Conservation (phyloP, 2,797 vertebrate genomes). For the Megaceryle alcyon region DNA sequence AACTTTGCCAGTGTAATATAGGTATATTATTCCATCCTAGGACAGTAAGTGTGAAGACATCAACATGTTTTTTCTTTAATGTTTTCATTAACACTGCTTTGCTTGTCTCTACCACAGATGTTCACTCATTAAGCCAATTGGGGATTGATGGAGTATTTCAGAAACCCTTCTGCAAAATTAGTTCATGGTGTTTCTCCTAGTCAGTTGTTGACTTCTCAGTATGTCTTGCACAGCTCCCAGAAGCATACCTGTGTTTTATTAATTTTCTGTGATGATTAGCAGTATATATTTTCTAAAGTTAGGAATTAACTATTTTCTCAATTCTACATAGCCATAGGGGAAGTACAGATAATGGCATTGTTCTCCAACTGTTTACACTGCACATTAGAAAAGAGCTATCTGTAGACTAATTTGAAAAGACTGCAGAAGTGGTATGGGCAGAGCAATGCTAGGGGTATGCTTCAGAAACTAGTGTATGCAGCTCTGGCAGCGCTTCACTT, state of each 20-base stretch:
- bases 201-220: background rate
- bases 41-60: background rate
- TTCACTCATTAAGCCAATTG: background rate
- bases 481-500: background rate
- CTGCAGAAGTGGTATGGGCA: background rate
- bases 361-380: background rate
- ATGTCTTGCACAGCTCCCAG: background rate
- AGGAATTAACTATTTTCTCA: background rate
- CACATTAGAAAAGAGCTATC: background rate
- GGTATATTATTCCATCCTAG: background rate
- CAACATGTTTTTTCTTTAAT: background rate
- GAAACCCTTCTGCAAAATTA: background rate
- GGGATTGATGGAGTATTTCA: background rate
- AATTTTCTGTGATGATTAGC: background rate
- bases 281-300: background rate
- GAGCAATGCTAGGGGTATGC: background rate
- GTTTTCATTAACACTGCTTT: background rate
- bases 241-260: background rate
- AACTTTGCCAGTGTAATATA: background rate
- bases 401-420: background rate
- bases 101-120: background rate
- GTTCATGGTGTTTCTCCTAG: background rate
- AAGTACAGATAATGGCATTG: background rate
- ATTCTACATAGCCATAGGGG: background rate
- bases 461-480: background rate